A percentile compares a stretch with the other conserved stretches of the same genome.
Conservation (phyloP, 2,113 vertebrate genomes). For the Clarias magur region DNA sequence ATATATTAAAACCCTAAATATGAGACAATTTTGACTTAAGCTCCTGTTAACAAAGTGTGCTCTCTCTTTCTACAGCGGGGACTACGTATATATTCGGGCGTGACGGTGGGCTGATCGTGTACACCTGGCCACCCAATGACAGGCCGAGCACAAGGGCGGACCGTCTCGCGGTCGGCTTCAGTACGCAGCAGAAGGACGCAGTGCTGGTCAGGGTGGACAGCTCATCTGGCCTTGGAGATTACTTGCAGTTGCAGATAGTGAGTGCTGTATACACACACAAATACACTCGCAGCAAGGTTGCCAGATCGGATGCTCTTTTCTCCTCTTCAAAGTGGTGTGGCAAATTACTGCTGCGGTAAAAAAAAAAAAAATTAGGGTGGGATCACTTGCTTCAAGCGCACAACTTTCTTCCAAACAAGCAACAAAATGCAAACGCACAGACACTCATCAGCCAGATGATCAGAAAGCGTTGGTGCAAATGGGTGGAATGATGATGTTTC, state of each 20-base stretch:
- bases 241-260: conserved; percentile 97
- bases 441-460: conserved; percentile 9
- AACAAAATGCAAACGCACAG: not conserved
- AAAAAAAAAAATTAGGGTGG: not conserved
- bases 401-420: not conserved
- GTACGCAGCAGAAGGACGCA: conserved; percentile 94
- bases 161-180: conserved; percentile 96
- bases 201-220: conserved; percentile 96
- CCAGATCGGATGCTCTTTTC: not conserved
- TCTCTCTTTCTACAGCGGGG: conserved; percentile 78
- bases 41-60: not conserved
- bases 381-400: not conserved
- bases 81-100: conserved; percentile 98
- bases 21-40: not conserved
- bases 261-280: conserved; percentile 65
- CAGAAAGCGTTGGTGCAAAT: conserved; percentile 20
- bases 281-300: not conserved
- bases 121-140: conserved; percentile 98
- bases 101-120: conserved; percentile 93
- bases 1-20: not conserved
- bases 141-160: conserved; percentile 97
- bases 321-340: not conserved
- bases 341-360: not conserved
- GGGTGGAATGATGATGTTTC: conserved; percentile 41
- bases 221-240: conserved; percentile 93